phyloP scores from a whole-genome alignment of 2,113 vertebrate genomes.

The Argyrosomus japonicus region DNA sequence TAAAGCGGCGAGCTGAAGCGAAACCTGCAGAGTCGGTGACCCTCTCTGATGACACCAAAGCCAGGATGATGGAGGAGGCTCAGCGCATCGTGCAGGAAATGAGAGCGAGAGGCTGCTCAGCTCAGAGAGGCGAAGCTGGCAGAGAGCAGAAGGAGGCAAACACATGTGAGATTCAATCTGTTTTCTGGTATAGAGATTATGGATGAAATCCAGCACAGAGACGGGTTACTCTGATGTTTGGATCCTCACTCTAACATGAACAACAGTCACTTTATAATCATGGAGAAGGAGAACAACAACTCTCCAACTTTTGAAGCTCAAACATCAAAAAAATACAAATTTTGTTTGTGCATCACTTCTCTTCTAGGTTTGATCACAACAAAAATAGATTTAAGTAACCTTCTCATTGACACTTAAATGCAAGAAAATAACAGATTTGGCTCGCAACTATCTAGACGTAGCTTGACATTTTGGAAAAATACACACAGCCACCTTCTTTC shows the following conservation, averaged over 20 bases:
- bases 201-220: not conserved
- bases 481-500: not conserved
- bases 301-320: slow-evolving; percentile 3
- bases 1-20: slow-evolving; percentile 29
- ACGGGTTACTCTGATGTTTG: not conserved
- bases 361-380: not conserved
- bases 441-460: not conserved
- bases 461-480: not conserved
- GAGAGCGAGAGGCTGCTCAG: slow-evolving; percentile 51
- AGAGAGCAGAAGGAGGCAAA: slow-evolving; percentile 43
- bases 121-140: slow-evolving; percentile 44
- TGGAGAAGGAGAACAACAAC: not conserved
- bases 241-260: not conserved
- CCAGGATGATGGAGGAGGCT: slow-evolving; percentile 53
- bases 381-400: not conserved
- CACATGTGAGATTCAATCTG: slow-evolving; percentile 43
- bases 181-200: not conserved
- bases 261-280: no score
- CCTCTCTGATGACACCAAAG: slow-evolving; percentile 12
- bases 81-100: slow-evolving; percentile 52
- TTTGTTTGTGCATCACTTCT: not conserved
- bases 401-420: not conserved
- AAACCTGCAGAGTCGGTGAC: slow-evolving; percentile 25
- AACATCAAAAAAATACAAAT: not conserved
- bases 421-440: not conserved